Percentiles rank a stretch among this genome's conserved stretches.
Conservation (phyloP, 1,140 invertebrate species). For the Fopius arisanus region DNA sequence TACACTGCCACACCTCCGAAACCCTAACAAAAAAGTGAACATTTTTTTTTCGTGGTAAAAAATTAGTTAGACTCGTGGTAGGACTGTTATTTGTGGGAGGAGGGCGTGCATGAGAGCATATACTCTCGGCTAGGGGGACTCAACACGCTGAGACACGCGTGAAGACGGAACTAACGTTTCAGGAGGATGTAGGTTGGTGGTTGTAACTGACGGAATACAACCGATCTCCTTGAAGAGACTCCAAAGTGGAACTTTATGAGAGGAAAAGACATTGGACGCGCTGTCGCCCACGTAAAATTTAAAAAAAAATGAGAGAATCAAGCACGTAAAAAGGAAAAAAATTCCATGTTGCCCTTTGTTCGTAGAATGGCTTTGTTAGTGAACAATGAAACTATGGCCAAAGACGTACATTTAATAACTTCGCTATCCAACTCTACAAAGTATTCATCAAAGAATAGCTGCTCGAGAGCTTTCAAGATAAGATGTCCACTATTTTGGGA, state of each 20-base stretch:
- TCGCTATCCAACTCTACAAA: no score
- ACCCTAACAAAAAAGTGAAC: neutral
- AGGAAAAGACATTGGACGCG: conserved; percentile 13
- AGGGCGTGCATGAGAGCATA: conserved; percentile 6
- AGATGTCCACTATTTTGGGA: no score
- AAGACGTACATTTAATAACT: neutral
- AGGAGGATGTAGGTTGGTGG: conserved; percentile 21
- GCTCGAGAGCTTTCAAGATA: no score
- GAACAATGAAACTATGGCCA: conserved; percentile 12
- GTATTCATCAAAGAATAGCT: neutral
- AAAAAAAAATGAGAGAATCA: conserved; percentile 8
- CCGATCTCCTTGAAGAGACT: conserved; percentile 12
- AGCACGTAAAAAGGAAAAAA: conserved; percentile 19
- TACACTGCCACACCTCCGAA: neutral
- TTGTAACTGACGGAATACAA: conserved; percentile 16
- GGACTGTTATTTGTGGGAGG: neutral
- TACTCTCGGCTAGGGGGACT: neutral
- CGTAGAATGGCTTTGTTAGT: neutral
- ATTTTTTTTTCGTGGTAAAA: neutral
- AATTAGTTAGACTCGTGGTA: conserved; percentile 1
- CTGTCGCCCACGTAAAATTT: conserved; percentile 26
- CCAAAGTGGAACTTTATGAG: conserved; percentile 5
- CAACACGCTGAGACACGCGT: conserved; percentile 15
- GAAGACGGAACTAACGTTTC: conserved; percentile 25
- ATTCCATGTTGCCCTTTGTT: conserved; percentile 13